Conservation (phyloP, 2,888 invertebrate species). For the Tetheella fluctuosa region DNA sequence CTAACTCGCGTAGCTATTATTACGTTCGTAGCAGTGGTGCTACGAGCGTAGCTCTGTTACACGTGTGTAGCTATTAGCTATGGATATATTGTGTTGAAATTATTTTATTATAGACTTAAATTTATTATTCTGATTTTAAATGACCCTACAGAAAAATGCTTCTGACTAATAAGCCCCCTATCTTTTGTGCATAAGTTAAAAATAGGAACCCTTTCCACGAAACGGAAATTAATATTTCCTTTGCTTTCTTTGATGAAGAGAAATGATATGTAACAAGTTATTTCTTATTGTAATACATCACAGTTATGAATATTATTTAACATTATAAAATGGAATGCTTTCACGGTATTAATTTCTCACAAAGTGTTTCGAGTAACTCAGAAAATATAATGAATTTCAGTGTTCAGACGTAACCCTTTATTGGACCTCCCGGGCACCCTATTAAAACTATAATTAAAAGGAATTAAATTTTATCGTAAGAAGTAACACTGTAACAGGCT, state of each 20-base stretch:
- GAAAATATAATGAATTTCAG: conserved; percentile 5
- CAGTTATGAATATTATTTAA: background rate
- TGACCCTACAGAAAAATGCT: too few relatives aligned
- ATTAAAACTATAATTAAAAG: conserved; percentile 26
- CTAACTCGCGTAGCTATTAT: background rate
- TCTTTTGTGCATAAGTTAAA: too few relatives aligned
- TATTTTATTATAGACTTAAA: too few relatives aligned
- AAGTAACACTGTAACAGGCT: background rate
- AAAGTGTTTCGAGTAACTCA: conserved; percentile 14
- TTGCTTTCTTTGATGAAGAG: too few relatives aligned
- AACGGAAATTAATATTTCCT: too few relatives aligned
- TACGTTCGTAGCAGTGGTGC: background rate
- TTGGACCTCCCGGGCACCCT: conserved; percentile 19
- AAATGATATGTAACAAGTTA: too few relatives aligned
- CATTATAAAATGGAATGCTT: conserved; percentile 19
- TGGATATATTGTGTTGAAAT: too few relatives aligned
- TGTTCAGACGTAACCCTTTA: conserved; percentile 6
- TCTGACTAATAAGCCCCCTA: too few relatives aligned
- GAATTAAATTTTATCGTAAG: conserved; percentile 15
- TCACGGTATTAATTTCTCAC: conserved; percentile 20
- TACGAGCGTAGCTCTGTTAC: background rate
- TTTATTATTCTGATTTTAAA: too few relatives aligned
- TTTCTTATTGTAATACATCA: background rate
- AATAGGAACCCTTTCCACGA: too few relatives aligned
- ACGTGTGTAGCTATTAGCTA: background rate